phyloP scores from a whole-genome alignment of 2,113 vertebrate genomes.

The human (Homo sapiens) region DNA sequence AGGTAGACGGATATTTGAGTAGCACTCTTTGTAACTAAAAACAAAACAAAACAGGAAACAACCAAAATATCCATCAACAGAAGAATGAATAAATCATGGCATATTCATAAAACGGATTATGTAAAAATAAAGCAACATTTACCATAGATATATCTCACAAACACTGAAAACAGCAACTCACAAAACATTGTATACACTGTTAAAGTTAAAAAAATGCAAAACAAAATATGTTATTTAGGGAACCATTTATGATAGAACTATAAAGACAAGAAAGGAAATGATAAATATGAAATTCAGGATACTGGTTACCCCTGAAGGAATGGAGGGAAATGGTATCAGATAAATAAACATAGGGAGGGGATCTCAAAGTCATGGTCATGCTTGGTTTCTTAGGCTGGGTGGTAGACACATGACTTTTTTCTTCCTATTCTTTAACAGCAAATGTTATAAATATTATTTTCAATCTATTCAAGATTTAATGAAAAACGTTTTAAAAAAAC shows the following conservation, averaged over 20 bases:
- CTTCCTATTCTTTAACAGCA: background rate
- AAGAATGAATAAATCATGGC: background rate
- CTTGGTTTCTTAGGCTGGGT: background rate
- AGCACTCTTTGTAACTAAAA: background rate
- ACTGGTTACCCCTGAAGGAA: background rate
- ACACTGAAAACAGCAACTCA: background rate
- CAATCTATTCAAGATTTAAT: background rate
- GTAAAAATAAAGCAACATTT: background rate
- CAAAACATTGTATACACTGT: background rate
- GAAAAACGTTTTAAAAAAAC: background rate
- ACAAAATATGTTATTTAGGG: background rate
- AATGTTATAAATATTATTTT: background rate
- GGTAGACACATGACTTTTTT: background rate
- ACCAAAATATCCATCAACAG: background rate
- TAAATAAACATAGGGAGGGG: background rate
- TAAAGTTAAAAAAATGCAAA: background rate
- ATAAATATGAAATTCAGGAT: background rate
- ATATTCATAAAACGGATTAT: background rate
- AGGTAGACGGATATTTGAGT: background rate
- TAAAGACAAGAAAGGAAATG: background rate
- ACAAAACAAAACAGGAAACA: background rate
- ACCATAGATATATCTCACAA: background rate
- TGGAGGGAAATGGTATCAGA: background rate
- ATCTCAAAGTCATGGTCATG: background rate
- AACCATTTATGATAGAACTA: background rate